A percentile compares a stretch with the other conserved stretches of the same genome.
phyloP scores from a whole-genome alignment of 37 sponge, comb jelly and placozoan species.

The Mnemiopsis leidyi region DNA sequence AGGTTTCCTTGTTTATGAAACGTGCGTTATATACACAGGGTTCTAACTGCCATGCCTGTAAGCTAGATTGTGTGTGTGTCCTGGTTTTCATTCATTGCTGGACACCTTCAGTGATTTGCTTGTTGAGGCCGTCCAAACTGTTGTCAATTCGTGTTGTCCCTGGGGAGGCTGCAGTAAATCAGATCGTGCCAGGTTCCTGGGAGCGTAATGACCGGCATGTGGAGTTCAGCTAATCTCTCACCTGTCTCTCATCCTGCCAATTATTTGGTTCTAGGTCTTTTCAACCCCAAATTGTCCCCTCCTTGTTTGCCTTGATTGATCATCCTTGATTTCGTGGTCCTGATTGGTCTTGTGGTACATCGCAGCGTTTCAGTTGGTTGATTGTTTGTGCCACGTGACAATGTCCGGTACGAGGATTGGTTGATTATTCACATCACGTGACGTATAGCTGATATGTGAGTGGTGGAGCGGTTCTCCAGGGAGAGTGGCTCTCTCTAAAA shows the following conservation, averaged over 20 bases:
- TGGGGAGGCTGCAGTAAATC: neutral
- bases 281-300: neutral
- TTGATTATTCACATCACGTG: neutral
- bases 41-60: too few relatives aligned
- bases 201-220: neutral
- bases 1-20: neutral
- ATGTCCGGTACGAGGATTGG: neutral
- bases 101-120: neutral
- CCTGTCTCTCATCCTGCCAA: neutral
- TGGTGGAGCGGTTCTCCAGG: neutral
- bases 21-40: neutral
- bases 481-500: neutral
- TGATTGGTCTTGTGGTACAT: neutral
- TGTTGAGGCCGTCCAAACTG: neutral
- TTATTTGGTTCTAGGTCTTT: neutral
- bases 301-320: neutral
- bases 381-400: neutral
- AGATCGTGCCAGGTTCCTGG: neutral
- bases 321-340: neutral
- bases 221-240: neutral
- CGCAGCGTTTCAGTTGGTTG: neutral
- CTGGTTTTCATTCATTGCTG: neutral
- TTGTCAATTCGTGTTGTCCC: neutral
- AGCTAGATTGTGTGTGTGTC: neutral
- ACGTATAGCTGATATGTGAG: neutral